Conservation (phyloP, 1,140 invertebrate genomes). For the Oscheius sp. region DNA sequence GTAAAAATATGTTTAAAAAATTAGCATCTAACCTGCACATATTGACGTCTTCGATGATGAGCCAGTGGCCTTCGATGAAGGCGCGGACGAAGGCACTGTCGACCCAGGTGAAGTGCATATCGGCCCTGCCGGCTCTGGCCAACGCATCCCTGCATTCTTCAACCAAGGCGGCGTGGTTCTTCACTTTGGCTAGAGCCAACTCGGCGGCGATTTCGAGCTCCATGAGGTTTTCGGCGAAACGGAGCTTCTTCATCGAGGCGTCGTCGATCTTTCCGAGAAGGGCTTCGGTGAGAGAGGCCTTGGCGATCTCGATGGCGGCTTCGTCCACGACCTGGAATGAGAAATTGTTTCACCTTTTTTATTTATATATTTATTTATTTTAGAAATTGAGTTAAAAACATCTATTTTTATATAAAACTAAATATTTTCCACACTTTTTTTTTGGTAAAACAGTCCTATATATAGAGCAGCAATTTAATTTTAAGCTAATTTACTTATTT, state of each 20-base stretch:
- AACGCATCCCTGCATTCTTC: slow-evolving; percentile 10
- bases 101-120: slow-evolving; percentile 83
- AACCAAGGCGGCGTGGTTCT: neutral
- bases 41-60: slow-evolving; percentile 94
- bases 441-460: no score
- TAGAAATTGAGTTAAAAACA: no score
- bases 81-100: slow-evolving; percentile 89
- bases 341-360: no score
- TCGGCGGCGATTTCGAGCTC: slow-evolving; percentile 10
- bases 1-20: neutral
- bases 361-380: no score
- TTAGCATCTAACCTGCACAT: slow-evolving; percentile 73
- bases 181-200: neutral
- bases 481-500: no score
- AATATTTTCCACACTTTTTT: no score
- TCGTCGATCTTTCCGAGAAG: neutral
- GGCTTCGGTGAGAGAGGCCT: neutral
- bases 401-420: no score
- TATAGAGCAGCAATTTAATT: no score
- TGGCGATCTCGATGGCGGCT: neutral
- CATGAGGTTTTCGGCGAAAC: neutral
- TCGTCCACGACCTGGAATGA: neutral
- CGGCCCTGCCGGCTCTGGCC: slow-evolving; percentile 12
- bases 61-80: slow-evolving; percentile 79
- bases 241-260: neutral